phyloP scores from a whole-genome alignment of 1,140 invertebrate genomes.

The Doryteuthis pealeii region DNA sequence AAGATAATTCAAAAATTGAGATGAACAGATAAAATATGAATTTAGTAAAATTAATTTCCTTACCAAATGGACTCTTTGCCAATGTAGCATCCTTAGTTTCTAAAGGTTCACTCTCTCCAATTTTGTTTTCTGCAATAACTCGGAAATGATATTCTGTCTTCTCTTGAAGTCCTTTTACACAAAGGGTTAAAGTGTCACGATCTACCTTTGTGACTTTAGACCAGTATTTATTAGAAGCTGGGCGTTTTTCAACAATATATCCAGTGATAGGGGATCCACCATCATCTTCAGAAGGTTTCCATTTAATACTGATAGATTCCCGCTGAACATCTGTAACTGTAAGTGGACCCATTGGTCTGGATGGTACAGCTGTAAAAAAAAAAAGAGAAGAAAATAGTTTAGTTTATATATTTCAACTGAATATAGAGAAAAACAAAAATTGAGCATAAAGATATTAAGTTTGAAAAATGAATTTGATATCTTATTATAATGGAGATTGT shows the following conservation, averaged over 20 bases:
- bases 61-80: conserved; percentile 58
- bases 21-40: no score
- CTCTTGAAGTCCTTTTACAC: conserved; percentile 61
- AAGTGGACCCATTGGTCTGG: conserved; percentile 24
- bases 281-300: conserved; percentile 78
- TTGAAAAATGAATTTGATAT: no score
- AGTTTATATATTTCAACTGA: not conserved
- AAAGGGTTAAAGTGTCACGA: not conserved
- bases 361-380: conserved; percentile 3
- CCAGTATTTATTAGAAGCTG: conserved; percentile 49
- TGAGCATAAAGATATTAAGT: no score
- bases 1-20: no score
- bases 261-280: conserved; percentile 87
- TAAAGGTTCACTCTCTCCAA: conserved; percentile 72
- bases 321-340: conserved; percentile 59
- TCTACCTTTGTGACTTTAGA: conserved; percentile 5
- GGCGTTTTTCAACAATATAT: conserved; percentile 95
- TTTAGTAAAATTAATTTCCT: conserved; percentile 13
- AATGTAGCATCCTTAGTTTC: conserved; percentile 67
- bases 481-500: no score
- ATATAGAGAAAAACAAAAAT: no score
- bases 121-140: conserved; percentile 86
- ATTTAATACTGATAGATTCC: conserved; percentile 44
- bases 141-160: conserved; percentile 93
- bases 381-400: not conserved